phyloP scores from a whole-genome alignment of 2,888 invertebrate genomes.

The Plutella xylostella region DNA sequence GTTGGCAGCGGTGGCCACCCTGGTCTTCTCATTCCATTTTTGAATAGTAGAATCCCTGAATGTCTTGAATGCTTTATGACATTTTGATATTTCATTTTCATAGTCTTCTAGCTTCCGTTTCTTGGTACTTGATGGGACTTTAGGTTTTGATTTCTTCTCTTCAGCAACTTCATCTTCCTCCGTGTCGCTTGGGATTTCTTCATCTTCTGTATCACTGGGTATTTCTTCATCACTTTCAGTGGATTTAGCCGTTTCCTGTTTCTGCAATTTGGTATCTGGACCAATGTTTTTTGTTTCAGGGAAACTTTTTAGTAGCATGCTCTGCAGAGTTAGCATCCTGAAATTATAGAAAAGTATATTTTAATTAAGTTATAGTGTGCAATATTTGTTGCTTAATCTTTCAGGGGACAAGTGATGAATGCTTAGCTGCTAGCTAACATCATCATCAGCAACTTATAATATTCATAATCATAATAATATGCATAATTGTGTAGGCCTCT shows the following conservation, averaged over 20 bases:
- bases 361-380: too few relatives aligned
- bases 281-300: conserved; percentile 81
- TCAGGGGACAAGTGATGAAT: too few relatives aligned
- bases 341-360: too few relatives aligned
- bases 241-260: conserved; percentile 23
- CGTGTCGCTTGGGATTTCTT: conserved; percentile 75
- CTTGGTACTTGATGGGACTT: conserved; percentile 29
- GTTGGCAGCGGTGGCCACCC: conserved; percentile 74
- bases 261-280: conserved; percentile 12
- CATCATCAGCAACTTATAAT: too few relatives aligned
- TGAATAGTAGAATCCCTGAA: conserved; percentile 86
- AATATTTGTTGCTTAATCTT: too few relatives aligned
- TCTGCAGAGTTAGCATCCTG: conserved; percentile 52
- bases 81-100: conserved; percentile 64
- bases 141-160: conserved; percentile 21
- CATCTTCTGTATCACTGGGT: conserved; percentile 68
- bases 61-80: conserved; percentile 71
- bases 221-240: conserved; percentile 51
- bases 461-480: too few relatives aligned
- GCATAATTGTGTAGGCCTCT: too few relatives aligned
- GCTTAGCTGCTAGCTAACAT: too few relatives aligned
- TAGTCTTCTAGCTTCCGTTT: conserved; percentile 71
- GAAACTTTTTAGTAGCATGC: conserved; percentile 68
- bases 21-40: conserved; percentile 96
- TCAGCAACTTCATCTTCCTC: conserved; percentile 39